Conservation (phyloP, 2,797 vertebrate genomes). For the Denticeps clupeoides region DNA sequence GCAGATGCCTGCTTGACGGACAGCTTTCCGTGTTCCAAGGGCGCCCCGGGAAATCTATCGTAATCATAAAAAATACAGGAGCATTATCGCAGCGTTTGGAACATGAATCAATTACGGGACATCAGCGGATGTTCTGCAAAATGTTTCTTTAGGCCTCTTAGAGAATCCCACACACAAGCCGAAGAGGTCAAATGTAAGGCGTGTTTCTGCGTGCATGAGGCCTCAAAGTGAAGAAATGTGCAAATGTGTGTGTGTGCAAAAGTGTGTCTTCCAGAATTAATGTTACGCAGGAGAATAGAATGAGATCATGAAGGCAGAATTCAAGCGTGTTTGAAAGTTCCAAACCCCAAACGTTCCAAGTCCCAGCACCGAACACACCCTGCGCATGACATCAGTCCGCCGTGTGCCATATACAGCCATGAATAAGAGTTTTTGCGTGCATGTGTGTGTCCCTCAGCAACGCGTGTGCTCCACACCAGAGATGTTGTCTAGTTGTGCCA, state of each 20-base stretch:
- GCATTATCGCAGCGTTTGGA: slow-evolving; percentile 1
- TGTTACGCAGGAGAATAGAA: too few relatives aligned
- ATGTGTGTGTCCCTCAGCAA: slow-evolving; percentile 5
- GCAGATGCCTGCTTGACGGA: slow-evolving; percentile 17
- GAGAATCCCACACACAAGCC: too few relatives aligned
- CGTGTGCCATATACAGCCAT: background rate
- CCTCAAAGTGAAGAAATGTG: too few relatives aligned
- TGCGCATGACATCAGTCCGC: background rate
- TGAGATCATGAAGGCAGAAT: too few relatives aligned
- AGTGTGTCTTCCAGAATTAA: slow-evolving; percentile 4
- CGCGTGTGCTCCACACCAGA: too few relatives aligned
- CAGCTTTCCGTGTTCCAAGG: slow-evolving; percentile 12
- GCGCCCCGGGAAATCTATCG: background rate
- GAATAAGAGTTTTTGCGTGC: background rate
- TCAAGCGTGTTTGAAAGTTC: too few relatives aligned
- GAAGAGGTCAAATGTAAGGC: too few relatives aligned
- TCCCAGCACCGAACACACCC: background rate
- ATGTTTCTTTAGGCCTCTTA: too few relatives aligned
- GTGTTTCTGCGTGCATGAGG: too few relatives aligned
- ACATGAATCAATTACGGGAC: background rate
- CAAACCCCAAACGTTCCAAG: background rate
- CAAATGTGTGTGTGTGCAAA: background rate
- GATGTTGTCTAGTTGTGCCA: too few relatives aligned
- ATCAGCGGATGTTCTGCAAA: too few relatives aligned
- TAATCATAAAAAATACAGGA: slow-evolving; percentile 1